Base-by-base conservation (phyloP, 2,113 vertebrate genomes). In the Plectropomus leopardus region DNA sequence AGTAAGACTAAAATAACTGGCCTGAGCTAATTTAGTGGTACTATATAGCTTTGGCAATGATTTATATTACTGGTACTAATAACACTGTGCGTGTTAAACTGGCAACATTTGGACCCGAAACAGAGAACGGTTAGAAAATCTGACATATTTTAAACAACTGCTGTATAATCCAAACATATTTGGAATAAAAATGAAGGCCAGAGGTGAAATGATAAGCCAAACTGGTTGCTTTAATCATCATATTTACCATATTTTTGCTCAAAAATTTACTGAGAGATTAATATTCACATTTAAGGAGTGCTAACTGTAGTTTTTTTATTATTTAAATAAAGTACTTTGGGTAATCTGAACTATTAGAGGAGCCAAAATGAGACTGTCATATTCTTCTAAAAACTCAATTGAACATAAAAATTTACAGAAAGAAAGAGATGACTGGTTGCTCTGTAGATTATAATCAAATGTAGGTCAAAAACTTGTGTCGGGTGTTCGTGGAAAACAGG, bases 301-400 rank as follows among this genome's bases (percentile, higher is more conserved):
- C 8, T 24, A 32, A 60, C 65, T 60, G 40, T 23, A 57, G 26
- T 5, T 6, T 45, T 58, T n/a, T 40, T 10, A 7, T 40, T 8
- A 16, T 59, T 2, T 4, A 32, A 19, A 54, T 24, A 26, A 71
- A 26, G 34, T 13, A 15, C 14, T 44, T 48, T 23, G 15, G 40
- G 47, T 42, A 58, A 44, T 53, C 11, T 45, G 30, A 73, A 42
- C 32, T 58, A 23, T 34, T 79, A 50, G 30, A 42, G 14, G 19
- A 58, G 51, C 17, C 23, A 9, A 40, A 30, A 26, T 54, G n/a
- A 60, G 53, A 24, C 36, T 13, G 16, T 17, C 44, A 32, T 32
- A 55, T 45, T 28, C 15, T 50, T 6, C 53, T 36, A 9, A 16
- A 30, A 28, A 42, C 5, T 28, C 23, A 28, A n/a, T 53, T 28